Percentiles rank a stretch among this genome's conserved stretches.
phyloP scores from a whole-genome alignment of 2,797 vertebrate genomes.

The Centroberyx gerrardi region DNA sequence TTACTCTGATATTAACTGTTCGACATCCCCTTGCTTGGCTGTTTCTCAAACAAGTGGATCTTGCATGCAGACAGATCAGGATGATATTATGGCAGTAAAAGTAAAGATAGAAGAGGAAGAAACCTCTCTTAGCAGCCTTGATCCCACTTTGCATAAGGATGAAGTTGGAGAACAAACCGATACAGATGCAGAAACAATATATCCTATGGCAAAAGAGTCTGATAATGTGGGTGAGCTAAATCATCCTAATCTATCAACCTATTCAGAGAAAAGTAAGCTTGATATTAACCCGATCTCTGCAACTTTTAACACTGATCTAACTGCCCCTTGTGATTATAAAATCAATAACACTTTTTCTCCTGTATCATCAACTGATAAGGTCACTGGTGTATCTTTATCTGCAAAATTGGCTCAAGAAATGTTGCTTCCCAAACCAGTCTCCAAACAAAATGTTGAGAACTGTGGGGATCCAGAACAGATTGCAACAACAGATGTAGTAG shows the following conservation, averaged over 20 bases:
- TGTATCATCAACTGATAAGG: neutral
- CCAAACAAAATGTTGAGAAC: conserved; percentile 36
- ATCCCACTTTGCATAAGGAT: conserved; percentile 42
- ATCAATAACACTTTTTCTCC: conserved; percentile 27
- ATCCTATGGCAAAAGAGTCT: conserved; percentile 50
- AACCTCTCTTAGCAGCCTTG: conserved; percentile 65
- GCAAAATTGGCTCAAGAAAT: conserved; percentile 42
- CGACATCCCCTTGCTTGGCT: conserved; percentile 58
- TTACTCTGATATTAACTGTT: conserved; percentile 45
- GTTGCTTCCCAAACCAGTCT: conserved; percentile 23
- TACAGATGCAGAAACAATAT: conserved; percentile 36
- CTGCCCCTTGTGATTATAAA: conserved; percentile 17
- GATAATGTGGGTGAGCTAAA: conserved; percentile 11
- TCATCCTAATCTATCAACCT: conserved; percentile 37
- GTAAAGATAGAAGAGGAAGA: conserved; percentile 81
- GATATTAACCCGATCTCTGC: conserved; percentile 21
- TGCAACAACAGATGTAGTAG: conserved; percentile 9
- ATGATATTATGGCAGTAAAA: conserved; percentile 78
- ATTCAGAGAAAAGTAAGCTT: conserved; percentile 27
- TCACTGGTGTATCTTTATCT: conserved; percentile 10
- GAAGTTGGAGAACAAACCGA: conserved; percentile 31
- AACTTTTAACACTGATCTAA: conserved; percentile 18
- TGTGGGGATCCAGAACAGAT: conserved; percentile 28
- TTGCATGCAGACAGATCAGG: conserved; percentile 66
- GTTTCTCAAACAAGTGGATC: conserved; percentile 67